phyloP scores from a whole-genome alignment of 2,797 vertebrate species.

The Caiman crocodilus region DNA sequence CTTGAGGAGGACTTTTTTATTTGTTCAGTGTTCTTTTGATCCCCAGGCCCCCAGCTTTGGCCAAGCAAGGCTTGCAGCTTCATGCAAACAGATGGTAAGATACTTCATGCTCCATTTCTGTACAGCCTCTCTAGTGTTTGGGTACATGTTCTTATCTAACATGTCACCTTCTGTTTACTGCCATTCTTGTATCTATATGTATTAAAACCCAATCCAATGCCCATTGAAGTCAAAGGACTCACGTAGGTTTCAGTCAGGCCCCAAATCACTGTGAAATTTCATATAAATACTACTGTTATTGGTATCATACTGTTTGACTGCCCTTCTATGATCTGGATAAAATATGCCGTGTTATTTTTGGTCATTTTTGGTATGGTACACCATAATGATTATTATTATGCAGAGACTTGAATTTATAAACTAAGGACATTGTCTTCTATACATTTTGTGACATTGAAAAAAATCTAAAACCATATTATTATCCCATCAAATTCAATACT shows the following conservation, averaged over 20 bases:
- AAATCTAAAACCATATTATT: neutral
- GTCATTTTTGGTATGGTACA: neutral
- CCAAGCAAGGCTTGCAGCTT: neutral
- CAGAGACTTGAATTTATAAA: neutral
- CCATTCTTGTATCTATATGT: neutral
- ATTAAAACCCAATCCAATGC: accelerated
- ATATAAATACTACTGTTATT: neutral
- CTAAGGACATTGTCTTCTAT: neutral
- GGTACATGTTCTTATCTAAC: accelerated
- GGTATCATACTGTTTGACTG: neutral
- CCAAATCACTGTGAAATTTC: neutral
- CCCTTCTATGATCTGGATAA: neutral
- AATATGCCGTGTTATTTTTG: neutral
- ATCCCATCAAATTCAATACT: neutral
- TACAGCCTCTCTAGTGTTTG: accelerated
- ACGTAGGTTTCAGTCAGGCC: neutral
- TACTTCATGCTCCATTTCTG: neutral
- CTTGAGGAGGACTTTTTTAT: too few relatives aligned
- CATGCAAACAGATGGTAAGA: neutral
- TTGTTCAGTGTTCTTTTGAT: neutral
- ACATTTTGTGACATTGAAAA: neutral
- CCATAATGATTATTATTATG: neutral
- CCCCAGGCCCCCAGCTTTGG: neutral
- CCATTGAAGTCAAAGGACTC: neutral
- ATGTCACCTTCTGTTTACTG: neutral